Percentiles rank a stretch among this genome's conserved stretches.
Conservation (phyloP, 2,797 vertebrate species). For the Presbytis comata region DNA sequence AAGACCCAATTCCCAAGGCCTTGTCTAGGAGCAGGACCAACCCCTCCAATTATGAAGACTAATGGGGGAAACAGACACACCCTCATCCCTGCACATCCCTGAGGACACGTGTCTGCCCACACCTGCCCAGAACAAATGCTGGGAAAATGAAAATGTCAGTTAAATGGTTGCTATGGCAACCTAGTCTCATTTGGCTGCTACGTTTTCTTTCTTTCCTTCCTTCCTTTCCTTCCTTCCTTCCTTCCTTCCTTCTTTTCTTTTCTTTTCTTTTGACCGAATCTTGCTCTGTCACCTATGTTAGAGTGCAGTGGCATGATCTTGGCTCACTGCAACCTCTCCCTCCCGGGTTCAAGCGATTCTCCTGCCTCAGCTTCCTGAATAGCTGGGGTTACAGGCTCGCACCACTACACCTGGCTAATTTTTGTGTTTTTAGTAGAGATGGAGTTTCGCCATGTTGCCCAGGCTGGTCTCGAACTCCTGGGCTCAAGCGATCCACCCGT, state of each 20-base stretch:
- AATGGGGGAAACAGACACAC: not conserved
- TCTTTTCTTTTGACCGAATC: not conserved
- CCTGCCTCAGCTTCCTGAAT: not conserved
- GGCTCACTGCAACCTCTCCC: not conserved
- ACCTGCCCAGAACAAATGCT: slow-evolving; percentile 61
- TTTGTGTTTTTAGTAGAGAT: not conserved
- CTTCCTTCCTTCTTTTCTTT: fast-evolving
- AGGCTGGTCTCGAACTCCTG: not conserved
- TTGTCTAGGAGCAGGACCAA: not conserved
- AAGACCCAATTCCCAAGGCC: not conserved
- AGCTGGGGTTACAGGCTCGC: not conserved
- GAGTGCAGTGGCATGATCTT: not conserved
- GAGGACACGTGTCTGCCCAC: not conserved
- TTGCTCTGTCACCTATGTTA: not conserved
- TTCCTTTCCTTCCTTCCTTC: too few relatives aligned
- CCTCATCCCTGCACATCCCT: not conserved
- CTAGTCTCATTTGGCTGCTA: not conserved
- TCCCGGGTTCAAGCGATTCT: not conserved
- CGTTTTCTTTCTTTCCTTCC: not conserved
- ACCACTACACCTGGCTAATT: not conserved
- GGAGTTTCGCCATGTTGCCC: not conserved
- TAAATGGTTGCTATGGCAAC: slow-evolving; percentile 64
- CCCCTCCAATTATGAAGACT: not conserved
- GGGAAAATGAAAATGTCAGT: slow-evolving; percentile 62
- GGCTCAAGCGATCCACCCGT: not conserved